These are phyloP conservation scores for Lasaia peninsularis DNA, from an alignment of 1,140 invertebrate species.

Conservation along the genomic window DNA sequence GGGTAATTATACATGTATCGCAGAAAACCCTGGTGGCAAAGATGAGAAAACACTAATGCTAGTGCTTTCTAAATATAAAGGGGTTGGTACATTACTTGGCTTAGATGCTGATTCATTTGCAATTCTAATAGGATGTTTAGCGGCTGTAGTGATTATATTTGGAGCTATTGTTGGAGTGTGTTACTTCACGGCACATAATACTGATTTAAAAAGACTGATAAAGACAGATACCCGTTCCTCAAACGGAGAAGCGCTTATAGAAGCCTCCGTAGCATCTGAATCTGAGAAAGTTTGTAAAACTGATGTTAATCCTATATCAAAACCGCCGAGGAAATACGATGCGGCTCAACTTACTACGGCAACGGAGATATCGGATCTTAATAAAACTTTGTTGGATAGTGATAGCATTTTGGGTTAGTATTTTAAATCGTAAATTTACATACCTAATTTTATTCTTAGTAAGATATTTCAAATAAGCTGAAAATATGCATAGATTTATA, in stretches of 20 bases:
- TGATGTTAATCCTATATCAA: slow-evolving; percentile 87
- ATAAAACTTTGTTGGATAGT: slow-evolving; percentile 84
- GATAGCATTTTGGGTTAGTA: slow-evolving; percentile 83
- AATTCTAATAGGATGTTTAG: slow-evolving; percentile 74
- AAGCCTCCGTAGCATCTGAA: slow-evolving; percentile 79
- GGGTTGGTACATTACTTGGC: slow-evolving; percentile 62
- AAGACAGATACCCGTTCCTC: slow-evolving; percentile 80
- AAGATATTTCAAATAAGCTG: too few relatives aligned
- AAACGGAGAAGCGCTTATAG: slow-evolving; percentile 80
- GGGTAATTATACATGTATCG: slow-evolving; percentile 92
- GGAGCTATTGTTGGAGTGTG: slow-evolving; percentile 80
- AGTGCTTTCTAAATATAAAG: slow-evolving; percentile 74
- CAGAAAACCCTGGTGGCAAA: slow-evolving; percentile 89
- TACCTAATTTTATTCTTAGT: too few relatives aligned
- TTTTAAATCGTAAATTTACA: neutral
- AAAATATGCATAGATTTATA: too few relatives aligned
- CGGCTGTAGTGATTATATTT: slow-evolving; percentile 77
- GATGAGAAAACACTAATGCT: slow-evolving; percentile 86
- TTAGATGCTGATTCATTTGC: slow-evolving; percentile 70
- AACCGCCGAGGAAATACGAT: slow-evolving; percentile 83
- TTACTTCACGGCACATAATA: slow-evolving; percentile 81
- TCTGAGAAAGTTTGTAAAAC: slow-evolving; percentile 87
- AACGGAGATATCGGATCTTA: slow-evolving; percentile 88
- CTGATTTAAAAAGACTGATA: slow-evolving; percentile 76
- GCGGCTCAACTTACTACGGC: slow-evolving; percentile 81